Percentiles rank a stretch among this genome's conserved stretches.
These are phyloP conservation scores for Leucosticte australis DNA, from an alignment of 2,113 vertebrate species.

Conservation along the genomic window DNA sequence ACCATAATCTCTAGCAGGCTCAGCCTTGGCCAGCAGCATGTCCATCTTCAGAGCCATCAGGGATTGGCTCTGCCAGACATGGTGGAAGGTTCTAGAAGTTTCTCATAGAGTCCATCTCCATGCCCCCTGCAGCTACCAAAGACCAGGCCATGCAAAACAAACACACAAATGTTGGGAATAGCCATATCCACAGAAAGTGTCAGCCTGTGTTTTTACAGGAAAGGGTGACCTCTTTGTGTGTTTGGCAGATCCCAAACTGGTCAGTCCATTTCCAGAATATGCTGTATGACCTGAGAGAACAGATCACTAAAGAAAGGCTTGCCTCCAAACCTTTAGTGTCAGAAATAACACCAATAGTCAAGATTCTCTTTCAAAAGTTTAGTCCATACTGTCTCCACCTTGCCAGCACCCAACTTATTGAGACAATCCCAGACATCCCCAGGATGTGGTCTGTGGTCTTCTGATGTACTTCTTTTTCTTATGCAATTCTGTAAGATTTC, in stretches of 20 bases:
- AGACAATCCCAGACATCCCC: neutral
- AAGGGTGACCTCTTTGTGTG: rapidly evolving
- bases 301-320: neutral
- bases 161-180: rapidly evolving
- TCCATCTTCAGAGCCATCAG: neutral
- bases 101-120: neutral
- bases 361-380: neutral
- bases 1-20: neutral
- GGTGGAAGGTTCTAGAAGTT: neutral
- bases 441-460: no score
- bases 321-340: neutral
- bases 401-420: neutral
- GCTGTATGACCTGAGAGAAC: no score
- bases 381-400: rapidly evolving
- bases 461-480: no score
- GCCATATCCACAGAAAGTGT: rapidly evolving
- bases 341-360: neutral
- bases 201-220: rapidly evolving
- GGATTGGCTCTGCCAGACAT: neutral
- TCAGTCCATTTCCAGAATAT: rapidly evolving
- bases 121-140: neutral
- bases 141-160: neutral
- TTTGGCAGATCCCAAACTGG: rapidly evolving
- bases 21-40: neutral
- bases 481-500: neutral